Evolutionary conservation across 37 sponge, comb jelly and placozoan species (phyloP).

Genomic region (Ianthella basta): DNA sequence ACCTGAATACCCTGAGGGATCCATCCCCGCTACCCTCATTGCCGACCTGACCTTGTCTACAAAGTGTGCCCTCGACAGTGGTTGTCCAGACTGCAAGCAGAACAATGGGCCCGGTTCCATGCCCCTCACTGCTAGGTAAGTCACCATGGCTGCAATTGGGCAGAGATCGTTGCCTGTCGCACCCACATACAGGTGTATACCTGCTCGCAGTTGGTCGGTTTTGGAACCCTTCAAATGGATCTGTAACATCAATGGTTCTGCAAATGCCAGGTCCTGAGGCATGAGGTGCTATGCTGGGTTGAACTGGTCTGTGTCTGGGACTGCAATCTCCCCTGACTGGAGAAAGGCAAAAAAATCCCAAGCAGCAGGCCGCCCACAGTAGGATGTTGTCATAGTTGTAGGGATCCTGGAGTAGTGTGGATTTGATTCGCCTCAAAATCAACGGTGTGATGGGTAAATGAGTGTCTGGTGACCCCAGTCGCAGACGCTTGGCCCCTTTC

Average conservation of each 20-base stretch:
- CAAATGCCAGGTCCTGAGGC: slow-evolving; percentile 21
- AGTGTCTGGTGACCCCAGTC: no score
- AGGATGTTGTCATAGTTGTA: no score
- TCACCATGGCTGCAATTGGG: background rate
- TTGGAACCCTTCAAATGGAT: slow-evolving; percentile 25
- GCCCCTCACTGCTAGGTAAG: background rate
- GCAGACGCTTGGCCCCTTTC: no score
- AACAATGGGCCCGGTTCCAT: background rate
- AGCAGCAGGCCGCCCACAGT: slow-evolving; percentile 50
- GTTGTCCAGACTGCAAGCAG: background rate
- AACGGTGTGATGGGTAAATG: no score
- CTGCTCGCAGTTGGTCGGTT: slow-evolving; percentile 37
- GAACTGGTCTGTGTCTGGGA: background rate
- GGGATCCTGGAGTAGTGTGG: no score
- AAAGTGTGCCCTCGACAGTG: background rate
- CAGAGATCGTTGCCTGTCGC: background rate
- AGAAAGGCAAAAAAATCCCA: slow-evolving; percentile 51
- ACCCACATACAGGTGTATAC: background rate
- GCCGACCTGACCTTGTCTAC: background rate
- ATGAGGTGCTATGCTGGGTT: slow-evolving; percentile 19
- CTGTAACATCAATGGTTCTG: background rate
- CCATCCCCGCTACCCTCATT: background rate
- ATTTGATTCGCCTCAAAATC: no score
- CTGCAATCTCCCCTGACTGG: slow-evolving; percentile 26
- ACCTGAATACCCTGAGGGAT: background rate